These are phyloP conservation scores for Drosophila punjabiensis DNA, from an alignment of 1,140 invertebrate species.

Conservation along the genomic window DNA sequence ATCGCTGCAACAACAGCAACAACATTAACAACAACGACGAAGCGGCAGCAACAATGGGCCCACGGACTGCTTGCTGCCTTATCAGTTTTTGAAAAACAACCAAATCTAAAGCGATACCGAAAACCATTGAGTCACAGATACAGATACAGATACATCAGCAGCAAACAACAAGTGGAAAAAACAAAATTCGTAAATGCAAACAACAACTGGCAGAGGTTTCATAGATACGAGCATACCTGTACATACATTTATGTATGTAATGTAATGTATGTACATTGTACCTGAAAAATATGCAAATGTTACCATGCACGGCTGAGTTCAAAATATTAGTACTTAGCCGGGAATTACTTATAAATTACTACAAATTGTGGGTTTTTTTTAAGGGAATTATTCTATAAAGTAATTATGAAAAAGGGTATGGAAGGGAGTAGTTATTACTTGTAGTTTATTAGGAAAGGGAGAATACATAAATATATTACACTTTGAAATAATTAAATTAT, in stretches of 20 bases:
- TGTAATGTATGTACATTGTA: constrained; percentile 2
- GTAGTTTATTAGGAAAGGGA: too few species aligned
- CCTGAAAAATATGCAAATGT: constrained; percentile 19
- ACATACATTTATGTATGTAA: not conserved
- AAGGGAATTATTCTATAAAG: not conserved
- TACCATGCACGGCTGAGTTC: constrained; percentile 15
- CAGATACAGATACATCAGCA: constrained; percentile 18
- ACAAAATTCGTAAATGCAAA: constrained; percentile 62
- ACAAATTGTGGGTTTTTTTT: not conserved
- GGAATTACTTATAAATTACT: not conserved
- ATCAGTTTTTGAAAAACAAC: constrained; percentile 60
- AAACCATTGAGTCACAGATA: constrained; percentile 53
- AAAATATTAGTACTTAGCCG: constrained; percentile 8
- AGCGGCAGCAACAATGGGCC: constrained; percentile 6
- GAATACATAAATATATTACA: not conserved
- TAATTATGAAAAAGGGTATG: not conserved
- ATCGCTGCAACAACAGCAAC: constrained; percentile 27
- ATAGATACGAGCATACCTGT: constrained; percentile 21
- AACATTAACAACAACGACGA: not conserved
- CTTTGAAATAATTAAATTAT: not conserved
- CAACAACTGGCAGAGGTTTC: constrained; percentile 17
- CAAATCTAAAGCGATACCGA: constrained; percentile 55
- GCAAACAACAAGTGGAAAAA: constrained; percentile 72
- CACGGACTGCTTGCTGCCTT: constrained; percentile 28
- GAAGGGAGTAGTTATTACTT: too few species aligned